A percentile compares a stretch with the other conserved stretches of the same genome.
These are phyloP conservation scores for Entosphenus tridentatus DNA, from an alignment of 2,113 vertebrate species.

Conservation along the genomic window DNA sequence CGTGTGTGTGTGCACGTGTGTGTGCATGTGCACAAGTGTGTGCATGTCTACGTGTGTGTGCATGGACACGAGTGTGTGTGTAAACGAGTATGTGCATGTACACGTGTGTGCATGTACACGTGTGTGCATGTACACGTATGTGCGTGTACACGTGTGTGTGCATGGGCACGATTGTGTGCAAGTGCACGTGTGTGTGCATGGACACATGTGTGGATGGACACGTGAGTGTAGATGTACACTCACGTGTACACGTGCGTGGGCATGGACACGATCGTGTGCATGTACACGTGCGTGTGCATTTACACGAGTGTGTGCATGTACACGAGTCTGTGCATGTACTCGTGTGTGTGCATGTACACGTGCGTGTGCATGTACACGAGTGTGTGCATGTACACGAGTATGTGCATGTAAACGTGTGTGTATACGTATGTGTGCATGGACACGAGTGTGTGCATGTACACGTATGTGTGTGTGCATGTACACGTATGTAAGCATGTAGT, in stretches of 20 bases:
- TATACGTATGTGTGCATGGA: background rate
- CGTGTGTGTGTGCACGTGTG: background rate
- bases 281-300: no score
- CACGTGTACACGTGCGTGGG: no score
- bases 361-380: background rate
- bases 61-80: background rate
- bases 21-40: background rate
- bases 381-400: background rate
- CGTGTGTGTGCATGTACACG: background rate
- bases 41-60: background rate
- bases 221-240: no score
- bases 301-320: background rate
- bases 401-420: background rate
- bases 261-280: no score
- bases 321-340: no score
- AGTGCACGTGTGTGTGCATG: background rate
- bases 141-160: background rate
- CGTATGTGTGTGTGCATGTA: no score
- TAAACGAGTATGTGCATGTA: background rate
- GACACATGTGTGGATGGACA: no score
- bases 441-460: no score
- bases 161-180: background rate
- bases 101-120: background rate
- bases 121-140: background rate
- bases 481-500: no score